These are phyloP conservation scores for Dipodomys stephensi DNA, from an alignment of 2,113 vertebrate genomes.

Conservation along the genomic window DNA sequence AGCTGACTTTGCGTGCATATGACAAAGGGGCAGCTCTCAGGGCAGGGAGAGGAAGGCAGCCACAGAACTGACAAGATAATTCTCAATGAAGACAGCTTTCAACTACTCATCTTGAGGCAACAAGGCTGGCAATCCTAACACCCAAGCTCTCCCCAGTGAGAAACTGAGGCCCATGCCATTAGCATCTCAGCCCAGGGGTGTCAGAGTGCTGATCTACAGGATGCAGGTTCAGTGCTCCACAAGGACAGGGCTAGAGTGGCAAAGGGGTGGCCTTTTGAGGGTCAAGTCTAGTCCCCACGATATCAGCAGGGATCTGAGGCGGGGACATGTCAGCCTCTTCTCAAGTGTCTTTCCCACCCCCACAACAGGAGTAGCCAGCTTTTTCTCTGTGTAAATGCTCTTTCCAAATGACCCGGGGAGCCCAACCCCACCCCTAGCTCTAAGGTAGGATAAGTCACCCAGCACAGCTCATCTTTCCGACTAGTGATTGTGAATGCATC, in stretches of 20 bases:
- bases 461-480: background rate
- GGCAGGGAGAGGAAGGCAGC: background rate
- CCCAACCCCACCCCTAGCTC: background rate
- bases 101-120: background rate
- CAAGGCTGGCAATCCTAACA: background rate
- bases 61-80: background rate
- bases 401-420: background rate
- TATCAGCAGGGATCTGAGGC: background rate
- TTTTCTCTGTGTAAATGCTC: background rate
- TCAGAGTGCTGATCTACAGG: background rate
- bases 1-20: constrained; percentile 4
- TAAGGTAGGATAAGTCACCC: background rate
- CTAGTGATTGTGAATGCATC: background rate
- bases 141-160: background rate
- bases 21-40: background rate
- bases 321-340: background rate
- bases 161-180: background rate
- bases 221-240: background rate
- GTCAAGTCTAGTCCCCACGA: background rate
- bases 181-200: background rate
- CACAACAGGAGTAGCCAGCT: background rate
- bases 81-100: background rate
- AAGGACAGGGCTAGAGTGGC: background rate
- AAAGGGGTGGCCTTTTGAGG: background rate
- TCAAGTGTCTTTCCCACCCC: background rate